A percentile compares a stretch with the other conserved stretches of the same genome.
These are phyloP conservation scores for Ostrea edulis DNA, from an alignment of 1,140 invertebrate genomes.

Conservation along the genomic window DNA sequence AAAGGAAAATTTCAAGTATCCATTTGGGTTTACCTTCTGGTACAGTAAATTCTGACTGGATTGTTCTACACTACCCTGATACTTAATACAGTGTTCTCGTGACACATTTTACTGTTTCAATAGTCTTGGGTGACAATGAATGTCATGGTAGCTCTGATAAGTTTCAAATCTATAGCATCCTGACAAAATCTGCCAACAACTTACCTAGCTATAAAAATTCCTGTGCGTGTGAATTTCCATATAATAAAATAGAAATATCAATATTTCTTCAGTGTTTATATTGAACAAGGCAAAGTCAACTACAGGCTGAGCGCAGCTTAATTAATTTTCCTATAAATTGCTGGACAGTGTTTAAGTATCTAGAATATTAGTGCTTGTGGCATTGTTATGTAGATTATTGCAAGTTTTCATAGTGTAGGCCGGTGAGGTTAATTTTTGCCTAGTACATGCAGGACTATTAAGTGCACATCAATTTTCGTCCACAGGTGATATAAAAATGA, in stretches of 20 bases:
- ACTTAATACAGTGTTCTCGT: neutral
- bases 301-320: neutral
- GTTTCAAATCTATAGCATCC: neutral
- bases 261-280: neutral
- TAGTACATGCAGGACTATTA: neutral
- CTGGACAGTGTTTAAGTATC: neutral
- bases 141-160: neutral
- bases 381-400: neutral
- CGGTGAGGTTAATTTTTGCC: slow-evolving; percentile 5
- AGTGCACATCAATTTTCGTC: neutral
- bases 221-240: neutral
- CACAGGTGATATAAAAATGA: slow-evolving; percentile 28
- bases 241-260: slow-evolving; percentile 4
- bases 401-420: neutral
- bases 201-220: neutral
- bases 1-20: neutral
- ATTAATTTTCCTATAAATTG: neutral
- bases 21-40: neutral
- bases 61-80: neutral
- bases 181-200: neutral
- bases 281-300: neutral
- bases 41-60: neutral
- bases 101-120: neutral
- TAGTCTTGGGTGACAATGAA: neutral
- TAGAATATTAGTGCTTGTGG: neutral